These are phyloP conservation scores for Chiroxiphia lanceolata DNA, from an alignment of 2,797 vertebrate genomes.

Conservation along the genomic window DNA sequence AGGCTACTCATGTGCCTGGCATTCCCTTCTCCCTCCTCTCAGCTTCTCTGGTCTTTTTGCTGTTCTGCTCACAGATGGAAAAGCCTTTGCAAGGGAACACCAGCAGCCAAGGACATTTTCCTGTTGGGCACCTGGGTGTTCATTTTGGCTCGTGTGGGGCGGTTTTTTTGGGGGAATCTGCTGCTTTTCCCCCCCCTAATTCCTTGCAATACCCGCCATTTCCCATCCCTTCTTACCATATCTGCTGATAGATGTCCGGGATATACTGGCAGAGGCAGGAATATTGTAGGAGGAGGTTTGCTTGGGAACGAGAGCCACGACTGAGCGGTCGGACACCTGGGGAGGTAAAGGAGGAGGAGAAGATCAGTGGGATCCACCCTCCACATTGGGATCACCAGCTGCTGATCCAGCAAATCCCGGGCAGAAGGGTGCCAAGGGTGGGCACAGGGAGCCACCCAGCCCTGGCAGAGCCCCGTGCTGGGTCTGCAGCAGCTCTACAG, in stretches of 20 bases:
- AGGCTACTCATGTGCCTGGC: background rate
- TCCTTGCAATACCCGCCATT: background rate
- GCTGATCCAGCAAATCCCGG: background rate
- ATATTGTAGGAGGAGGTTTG: slow-evolving; percentile 99
- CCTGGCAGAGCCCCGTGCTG: background rate
- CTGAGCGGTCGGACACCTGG: slow-evolving; percentile 94
- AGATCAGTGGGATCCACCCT: background rate
- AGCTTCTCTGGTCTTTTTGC: background rate
- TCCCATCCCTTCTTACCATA: slow-evolving; percentile 83
- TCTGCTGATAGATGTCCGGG: slow-evolving; percentile 94
- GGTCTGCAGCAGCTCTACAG: background rate
- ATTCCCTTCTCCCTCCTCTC: background rate
- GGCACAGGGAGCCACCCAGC: background rate
- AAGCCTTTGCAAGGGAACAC: background rate
- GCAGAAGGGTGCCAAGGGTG: background rate
- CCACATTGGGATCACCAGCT: accelerated
- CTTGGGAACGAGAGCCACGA: slow-evolving; percentile 95
- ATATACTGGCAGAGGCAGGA: slow-evolving; percentile 94
- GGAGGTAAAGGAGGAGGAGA: background rate
- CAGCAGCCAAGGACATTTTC: background rate
- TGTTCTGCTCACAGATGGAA: background rate
- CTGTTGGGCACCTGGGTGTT: accelerated
- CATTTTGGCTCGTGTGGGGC: accelerated
- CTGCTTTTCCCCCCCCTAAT: background rate
- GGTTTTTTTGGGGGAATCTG: background rate